Conservation (phyloP, 1,140 invertebrate species). For the Campodea augens region DNA sequence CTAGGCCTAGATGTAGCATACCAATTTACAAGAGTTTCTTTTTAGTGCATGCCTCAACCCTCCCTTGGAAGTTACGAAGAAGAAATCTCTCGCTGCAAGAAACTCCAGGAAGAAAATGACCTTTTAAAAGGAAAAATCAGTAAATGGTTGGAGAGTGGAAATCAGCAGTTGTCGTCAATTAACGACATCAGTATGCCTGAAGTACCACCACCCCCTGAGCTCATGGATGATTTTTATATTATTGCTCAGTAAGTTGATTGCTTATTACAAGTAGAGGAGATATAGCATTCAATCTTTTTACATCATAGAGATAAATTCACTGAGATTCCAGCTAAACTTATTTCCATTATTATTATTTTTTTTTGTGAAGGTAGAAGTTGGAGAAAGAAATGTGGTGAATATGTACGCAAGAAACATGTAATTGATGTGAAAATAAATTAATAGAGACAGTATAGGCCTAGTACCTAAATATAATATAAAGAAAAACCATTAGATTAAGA, state of each 20-base stretch:
- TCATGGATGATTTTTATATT: slow-evolving; percentile 83
- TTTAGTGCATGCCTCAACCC: slow-evolving; percentile 56
- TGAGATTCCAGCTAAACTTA: no score
- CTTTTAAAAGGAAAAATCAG: slow-evolving; percentile 35
- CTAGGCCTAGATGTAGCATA: no score
- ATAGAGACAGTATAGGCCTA: no score
- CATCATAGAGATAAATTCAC: slow-evolving; percentile 2
- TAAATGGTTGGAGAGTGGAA: slow-evolving; percentile 13
- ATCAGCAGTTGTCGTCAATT: background rate
- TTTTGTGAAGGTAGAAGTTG: no score
- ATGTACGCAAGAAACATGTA: no score
- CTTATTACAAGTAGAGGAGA: background rate
- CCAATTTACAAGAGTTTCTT: no score
- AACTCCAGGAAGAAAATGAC: slow-evolving; percentile 67
- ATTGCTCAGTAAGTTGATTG: slow-evolving; percentile 53
- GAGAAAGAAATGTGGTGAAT: no score
- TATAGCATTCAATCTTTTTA: background rate
- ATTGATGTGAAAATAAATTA: no score
- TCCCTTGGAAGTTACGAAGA: slow-evolving; percentile 66
- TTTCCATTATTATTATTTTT: no score
- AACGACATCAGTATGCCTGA: slow-evolving; percentile 34
- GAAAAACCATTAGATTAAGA: no score
- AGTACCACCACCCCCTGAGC: slow-evolving; percentile 39
- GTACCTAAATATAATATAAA: no score
- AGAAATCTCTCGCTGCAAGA: slow-evolving; percentile 54